Base-by-base conservation (phyloP, 1,140 invertebrate genomes). In the Dinothrombium tinctorium region DNA sequence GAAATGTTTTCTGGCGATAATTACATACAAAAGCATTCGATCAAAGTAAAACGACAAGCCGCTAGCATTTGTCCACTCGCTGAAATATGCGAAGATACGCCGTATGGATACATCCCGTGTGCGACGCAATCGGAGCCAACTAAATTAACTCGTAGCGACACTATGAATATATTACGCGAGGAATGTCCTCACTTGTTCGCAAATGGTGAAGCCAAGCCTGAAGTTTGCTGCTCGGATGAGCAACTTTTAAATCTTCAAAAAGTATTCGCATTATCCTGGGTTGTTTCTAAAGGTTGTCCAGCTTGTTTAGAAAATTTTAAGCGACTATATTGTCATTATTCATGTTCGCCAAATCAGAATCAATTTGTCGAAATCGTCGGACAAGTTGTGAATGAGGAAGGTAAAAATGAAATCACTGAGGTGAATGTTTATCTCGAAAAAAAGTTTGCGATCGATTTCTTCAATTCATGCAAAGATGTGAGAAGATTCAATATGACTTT, bases 241-340 rank as follows among this genome's bases (percentile, higher is more conserved):
- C 39, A 40, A 32, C 20, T 40, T 17, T 17, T 28, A 17, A 14
- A 29, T 31, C 28, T 40, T 2, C 29, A 40, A 21, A 26, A 26
- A 23, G 15, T 17, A n/a, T 14, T 23, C 17, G 39, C 29, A 31
- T 17, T 40, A 17, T 29, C 32, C 12, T 19, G 24, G 3, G n/a
- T 40, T 15, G 29, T 40, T 26, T 31, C 32, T 19, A 40, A 40
- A 32, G 17, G 8, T 41, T 92, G 86, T 59, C 84, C 83, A 1
- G 70, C 76, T 0, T 92, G 86, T 55, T 67, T 75, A 53, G 59
- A 67, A 26, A 92, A 90, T 60, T 73, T 92, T 53, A 57, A 71
- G 0, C 66, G 71, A 38, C 68, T 81, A 47, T 69, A 84, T 42
- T 92, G 86, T 53, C 68, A 73, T 33, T 66, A 87, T 47, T 77